Conservation (phyloP, 2,113 vertebrate species). For the Serinus canaria region DNA sequence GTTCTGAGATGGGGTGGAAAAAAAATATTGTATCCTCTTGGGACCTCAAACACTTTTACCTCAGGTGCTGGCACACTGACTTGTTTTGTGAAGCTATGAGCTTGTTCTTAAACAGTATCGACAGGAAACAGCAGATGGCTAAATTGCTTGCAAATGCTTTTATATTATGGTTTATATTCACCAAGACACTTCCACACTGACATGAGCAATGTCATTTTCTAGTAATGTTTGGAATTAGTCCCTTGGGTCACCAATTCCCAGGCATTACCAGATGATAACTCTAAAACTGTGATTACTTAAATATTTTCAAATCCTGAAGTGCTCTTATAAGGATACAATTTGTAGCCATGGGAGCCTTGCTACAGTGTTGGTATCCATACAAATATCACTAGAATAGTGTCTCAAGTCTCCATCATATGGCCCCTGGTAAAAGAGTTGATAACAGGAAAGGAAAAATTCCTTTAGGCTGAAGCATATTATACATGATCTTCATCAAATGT, state of each 20-base stretch:
- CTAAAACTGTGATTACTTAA: slow-evolving; percentile 57
- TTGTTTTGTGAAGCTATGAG: slow-evolving; percentile 1
- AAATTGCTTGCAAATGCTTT: slow-evolving; percentile 63
- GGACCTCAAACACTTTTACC: not conserved
- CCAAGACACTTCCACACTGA: slow-evolving; percentile 46
- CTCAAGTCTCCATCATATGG: not conserved
- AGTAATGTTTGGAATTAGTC: slow-evolving; percentile 70
- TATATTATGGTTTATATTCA: slow-evolving; percentile 61
- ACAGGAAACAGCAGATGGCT: slow-evolving; percentile 61
- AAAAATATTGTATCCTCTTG: not conserved
- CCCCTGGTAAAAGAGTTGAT: not conserved
- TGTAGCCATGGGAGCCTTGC: slow-evolving; percentile 39
- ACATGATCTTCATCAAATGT: not conserved
- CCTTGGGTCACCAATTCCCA: slow-evolving; percentile 60
- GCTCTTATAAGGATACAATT: slow-evolving; percentile 54
- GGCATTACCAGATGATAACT: slow-evolving; percentile 61
- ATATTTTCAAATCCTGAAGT: slow-evolving; percentile 55
- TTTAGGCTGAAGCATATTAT: not conserved
- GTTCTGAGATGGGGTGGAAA: not conserved
- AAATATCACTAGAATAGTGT: not conserved
- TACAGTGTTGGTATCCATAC: slow-evolving; percentile 3
- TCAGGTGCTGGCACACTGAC: not conserved
- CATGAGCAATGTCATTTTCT: slow-evolving; percentile 65
- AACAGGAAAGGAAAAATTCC: not conserved
- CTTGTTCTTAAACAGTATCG: slow-evolving; percentile 34